Base-by-base conservation (phyloP, 1,140 invertebrate genomes). In the Aphelenchoides besseyi region DNA sequence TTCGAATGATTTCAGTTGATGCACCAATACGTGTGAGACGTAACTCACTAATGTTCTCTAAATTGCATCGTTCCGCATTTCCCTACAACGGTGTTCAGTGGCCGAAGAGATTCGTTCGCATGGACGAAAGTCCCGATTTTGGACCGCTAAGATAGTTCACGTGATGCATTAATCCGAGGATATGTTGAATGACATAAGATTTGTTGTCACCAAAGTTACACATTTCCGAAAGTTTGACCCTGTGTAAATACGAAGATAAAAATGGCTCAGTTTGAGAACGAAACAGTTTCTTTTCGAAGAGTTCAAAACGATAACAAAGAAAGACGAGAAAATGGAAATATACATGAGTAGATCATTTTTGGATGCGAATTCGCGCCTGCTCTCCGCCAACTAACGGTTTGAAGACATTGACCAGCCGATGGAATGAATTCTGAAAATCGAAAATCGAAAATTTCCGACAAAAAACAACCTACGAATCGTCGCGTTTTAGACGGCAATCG, bases 1-100 rank as follows among this genome's bases (percentile, higher is more conserved):
- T n/a, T n/a, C n/a, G n/a, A n/a, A n/a, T 48, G 12, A 33, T 59
- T 70, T 69, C n/a, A 69, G 68, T 32, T 30, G 67, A 67, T 37
- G 5, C 5, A 41, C 68, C 61, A 5, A n/a, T 32, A 12, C 67
- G 67, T 8, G 23, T 67, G n/a, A 23, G 68, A 37, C 28, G 61
- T n/a, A 70, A 69, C 57, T 59, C 35, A 29, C 62, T 69, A 8
- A 69, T 69, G 67, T 67, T 69, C 57, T 69, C 62, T 8, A 69
- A 69, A 29, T 70, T 67, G 62, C 62, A 69, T 61, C 5, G 67
- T 5, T 29, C 61, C 16, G 68, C 28, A 29, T 69, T 67, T n/a
- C 67, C 61, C 5, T 36, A 66, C 3, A 3, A 16, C 5, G 5
- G 5, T 8, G 26, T 23, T 5, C 33, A 66, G 26, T 66, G 30